Percentiles rank a stretch among this genome's conserved stretches.
Conservation (phyloP, 64 coral and sea anemone genomes). For the Actinia tenebrosa region DNA sequence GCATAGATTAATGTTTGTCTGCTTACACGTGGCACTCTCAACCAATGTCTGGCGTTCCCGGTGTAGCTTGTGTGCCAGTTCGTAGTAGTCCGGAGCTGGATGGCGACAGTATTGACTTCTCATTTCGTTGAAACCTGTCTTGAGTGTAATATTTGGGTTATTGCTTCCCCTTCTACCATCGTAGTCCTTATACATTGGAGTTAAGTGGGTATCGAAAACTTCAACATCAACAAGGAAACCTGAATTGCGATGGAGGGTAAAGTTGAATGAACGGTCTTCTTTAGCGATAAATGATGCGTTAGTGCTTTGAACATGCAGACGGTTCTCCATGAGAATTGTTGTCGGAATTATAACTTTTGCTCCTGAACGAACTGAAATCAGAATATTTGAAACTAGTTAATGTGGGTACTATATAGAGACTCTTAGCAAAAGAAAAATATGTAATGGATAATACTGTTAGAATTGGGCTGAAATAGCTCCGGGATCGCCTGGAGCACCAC, state of each 20-base stretch:
- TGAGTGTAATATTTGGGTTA: constrained; percentile 31
- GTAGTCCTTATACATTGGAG: constrained; percentile 62
- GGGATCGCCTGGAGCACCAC: no score
- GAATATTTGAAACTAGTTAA: constrained; percentile 18
- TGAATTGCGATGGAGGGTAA: constrained; percentile 39
- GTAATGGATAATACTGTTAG: no score
- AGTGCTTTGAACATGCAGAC: constrained; percentile 24
- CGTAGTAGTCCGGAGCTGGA: constrained; percentile 56
- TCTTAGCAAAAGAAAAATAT: no score
- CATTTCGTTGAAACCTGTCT: constrained; percentile 43
- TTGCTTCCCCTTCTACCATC: constrained; percentile 44
- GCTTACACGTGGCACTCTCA: constrained; percentile 25
- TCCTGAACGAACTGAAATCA: constrained; percentile 33
- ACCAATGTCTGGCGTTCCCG: constrained; percentile 52
- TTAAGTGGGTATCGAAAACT: constrained; percentile 40
- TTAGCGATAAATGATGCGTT: constrained; percentile 28
- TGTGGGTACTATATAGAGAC: not conserved
- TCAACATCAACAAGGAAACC: constrained; percentile 57
- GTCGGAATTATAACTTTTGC: not conserved
- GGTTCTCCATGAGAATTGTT: constrained; percentile 57
- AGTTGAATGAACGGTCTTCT: not conserved
- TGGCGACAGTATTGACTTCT: constrained; percentile 34
- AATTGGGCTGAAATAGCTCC: no score
- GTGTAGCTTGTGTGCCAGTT: constrained; percentile 43
- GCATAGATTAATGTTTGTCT: constrained; percentile 29